Base-by-base conservation (phyloP, 2,113 vertebrate genomes). In the Bettongia penicillata region DNA sequence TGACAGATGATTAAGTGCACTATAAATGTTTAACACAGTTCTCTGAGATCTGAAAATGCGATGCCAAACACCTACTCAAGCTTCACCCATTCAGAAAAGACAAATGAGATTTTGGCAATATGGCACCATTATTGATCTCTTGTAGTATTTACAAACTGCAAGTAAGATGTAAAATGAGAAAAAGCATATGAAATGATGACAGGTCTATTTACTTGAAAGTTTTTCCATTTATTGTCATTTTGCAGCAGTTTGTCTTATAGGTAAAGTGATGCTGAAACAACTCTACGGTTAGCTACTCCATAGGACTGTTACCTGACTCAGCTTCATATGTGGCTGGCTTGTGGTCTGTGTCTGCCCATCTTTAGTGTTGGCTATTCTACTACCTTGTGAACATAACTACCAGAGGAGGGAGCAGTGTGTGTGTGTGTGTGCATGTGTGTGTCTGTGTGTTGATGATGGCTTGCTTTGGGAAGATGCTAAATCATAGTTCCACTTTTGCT, bases 1-100 rank as follows among this genome's bases (percentile, higher is more conserved):
- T 98, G 97, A 93, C 61, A 97, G 95, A 97, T 96, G 89, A 98
- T 96, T 96, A 97, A 97, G 55, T 91, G 90, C 48, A 95, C 53
- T 52, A 51, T 97, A 95, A 97, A 96, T 94, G 91, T 97, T 98
- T 96, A 98, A 93, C 93, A 92, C 68, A 3, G 24, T 57, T 98
- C 97, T 98, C 93, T 94, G 53, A 97, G 91, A 84, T 91, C 97
- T 97, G 92, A 16, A 91, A 96, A 95, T 94, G 55, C 6, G 91
- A 96, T 93, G 93, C 93, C 96, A 96, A 91, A 84, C 0, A 14
- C 90, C 92, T 97, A 96, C 89, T 91, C 90, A 92, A 96, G 91
- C 84, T 94, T 97, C 55, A 89, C n/a, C 95, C 31, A 94, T 92
- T 96, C 93, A 97, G 90, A 91, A 96, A 97, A 98, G 84, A 93